A percentile compares a stretch with the other conserved stretches of the same genome.
These are phyloP conservation scores for Conger conger DNA, from an alignment of 2,113 vertebrate genomes.

Conservation along the genomic window DNA sequence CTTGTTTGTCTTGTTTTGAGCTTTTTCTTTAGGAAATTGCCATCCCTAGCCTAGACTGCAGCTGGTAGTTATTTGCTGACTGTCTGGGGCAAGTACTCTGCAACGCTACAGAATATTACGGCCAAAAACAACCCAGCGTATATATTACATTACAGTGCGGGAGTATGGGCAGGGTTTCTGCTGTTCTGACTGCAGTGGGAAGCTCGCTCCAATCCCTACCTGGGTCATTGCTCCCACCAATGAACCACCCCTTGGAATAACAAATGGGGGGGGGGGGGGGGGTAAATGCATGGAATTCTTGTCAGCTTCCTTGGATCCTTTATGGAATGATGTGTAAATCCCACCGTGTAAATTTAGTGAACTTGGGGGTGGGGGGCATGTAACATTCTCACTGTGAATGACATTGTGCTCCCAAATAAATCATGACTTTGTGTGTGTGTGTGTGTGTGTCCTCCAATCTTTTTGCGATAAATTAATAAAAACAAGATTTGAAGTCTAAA, in stretches of 20 bases:
- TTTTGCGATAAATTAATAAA: no score
- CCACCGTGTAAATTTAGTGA: neutral
- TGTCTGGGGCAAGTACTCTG: neutral
- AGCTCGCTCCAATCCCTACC: neutral
- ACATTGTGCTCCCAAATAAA: neutral
- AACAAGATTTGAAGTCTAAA: no score
- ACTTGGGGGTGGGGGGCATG: neutral
- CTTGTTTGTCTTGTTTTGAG: neutral
- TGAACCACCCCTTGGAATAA: neutral
- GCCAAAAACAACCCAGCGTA: neutral
- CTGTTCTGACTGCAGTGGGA: neutral
- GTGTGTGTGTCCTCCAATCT: no score
- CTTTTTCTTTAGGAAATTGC: conserved; percentile 15
- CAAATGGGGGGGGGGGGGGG: neutral
- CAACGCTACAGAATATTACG: neutral
- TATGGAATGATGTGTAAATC: conserved; percentile 6
- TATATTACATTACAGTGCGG: no score
- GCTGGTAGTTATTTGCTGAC: neutral
- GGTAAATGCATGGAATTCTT: neutral
- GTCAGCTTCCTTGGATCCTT: neutral
- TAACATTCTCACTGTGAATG: conserved; percentile 1
- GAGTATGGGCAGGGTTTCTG: no score
- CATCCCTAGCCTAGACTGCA: neutral
- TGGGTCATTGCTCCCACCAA: conserved; percentile 13
- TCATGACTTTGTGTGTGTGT: neutral